phyloP scores from a whole-genome alignment of 2,797 vertebrate species.

The Eulemur mongoz region DNA sequence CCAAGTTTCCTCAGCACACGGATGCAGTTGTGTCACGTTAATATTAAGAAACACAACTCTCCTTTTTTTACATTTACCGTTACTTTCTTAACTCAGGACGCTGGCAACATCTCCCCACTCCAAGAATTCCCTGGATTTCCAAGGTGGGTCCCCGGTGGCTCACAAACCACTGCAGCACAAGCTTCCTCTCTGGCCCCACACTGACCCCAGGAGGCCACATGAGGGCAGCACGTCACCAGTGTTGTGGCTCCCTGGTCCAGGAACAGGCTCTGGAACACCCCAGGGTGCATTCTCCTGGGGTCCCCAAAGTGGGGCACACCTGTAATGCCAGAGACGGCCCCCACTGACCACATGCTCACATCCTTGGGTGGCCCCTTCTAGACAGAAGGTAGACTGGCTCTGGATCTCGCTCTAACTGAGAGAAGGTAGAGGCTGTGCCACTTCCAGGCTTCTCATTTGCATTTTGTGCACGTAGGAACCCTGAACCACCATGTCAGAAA shows the following conservation, averaged over 20 bases:
- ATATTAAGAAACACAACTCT: background rate
- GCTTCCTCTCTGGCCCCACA: background rate
- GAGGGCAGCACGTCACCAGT: constrained; percentile 1
- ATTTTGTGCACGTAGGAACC: background rate
- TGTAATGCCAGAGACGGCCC: background rate
- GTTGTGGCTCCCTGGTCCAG: background rate
- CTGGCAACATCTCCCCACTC: background rate
- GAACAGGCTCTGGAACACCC: rapidly evolving
- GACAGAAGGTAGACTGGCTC: background rate
- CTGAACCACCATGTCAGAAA: background rate
- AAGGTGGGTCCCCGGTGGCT: background rate
- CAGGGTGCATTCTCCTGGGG: background rate
- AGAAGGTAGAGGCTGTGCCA: background rate
- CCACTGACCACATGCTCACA: background rate
- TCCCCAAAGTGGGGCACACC: rapidly evolving
- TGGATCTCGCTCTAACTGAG: background rate
- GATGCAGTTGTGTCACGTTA: background rate
- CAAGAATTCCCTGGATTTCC: background rate
- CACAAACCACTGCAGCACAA: too few relatives aligned
- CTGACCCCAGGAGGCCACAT: background rate
- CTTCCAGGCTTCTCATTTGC: background rate
- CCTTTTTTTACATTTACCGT: background rate
- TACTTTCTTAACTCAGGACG: background rate
- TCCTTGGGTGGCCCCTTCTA: background rate
- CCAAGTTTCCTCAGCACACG: background rate